A percentile compares a stretch with the other conserved stretches of the same genome.
Evolutionary conservation across 30 jellyfish, hydroid and myxozoan species (phyloP).

Genomic region (Aurelia sp.): DNA sequence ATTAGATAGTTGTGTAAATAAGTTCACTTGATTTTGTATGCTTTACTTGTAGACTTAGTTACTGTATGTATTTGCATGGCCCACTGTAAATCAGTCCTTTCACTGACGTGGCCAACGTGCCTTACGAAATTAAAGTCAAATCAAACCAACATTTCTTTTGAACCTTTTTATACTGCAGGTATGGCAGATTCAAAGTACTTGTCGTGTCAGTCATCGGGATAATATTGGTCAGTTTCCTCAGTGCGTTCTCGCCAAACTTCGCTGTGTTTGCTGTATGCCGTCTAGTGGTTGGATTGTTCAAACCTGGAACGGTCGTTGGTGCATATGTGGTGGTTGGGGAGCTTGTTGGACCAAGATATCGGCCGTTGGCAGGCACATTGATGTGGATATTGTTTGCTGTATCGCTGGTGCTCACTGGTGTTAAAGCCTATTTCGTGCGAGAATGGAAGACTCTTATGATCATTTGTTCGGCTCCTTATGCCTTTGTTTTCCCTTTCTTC

Average conservation of each 20-base stretch:
- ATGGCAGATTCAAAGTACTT: conserved; percentile 73
- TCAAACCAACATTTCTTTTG: too few relatives aligned
- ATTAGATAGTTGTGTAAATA: too few relatives aligned
- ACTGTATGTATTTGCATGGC: too few relatives aligned
- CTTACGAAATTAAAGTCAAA: too few relatives aligned
- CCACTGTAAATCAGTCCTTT: too few relatives aligned
- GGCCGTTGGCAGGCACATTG: conserved; percentile 84
- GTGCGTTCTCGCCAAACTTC: conserved; percentile 76
- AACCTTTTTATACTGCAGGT: conserved; percentile 4
- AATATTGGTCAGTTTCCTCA: conserved; percentile 49
- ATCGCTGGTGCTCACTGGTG: conserved; percentile 79
- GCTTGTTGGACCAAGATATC: conserved; percentile 81
- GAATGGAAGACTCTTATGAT: conserved; percentile 80
- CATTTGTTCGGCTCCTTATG: conserved; percentile 80
- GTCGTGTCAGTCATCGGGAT: conserved; percentile 67
- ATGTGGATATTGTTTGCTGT: conserved; percentile 73
- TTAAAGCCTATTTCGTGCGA: conserved; percentile 83
- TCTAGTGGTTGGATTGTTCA: conserved; percentile 77
- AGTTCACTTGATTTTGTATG: too few relatives aligned
- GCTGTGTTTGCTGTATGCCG: conserved; percentile 71
- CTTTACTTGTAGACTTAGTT: too few relatives aligned
- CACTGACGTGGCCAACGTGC: too few relatives aligned
- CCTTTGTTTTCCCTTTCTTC: conserved; percentile 52
- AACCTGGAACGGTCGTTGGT: conserved; percentile 84
- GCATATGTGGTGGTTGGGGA: conserved; percentile 74